Evolutionary conservation across 2,888 invertebrate species (phyloP), one percentile per base, ranked within the genome.

Genomic region (Phrixothrix hirtus): DNA sequence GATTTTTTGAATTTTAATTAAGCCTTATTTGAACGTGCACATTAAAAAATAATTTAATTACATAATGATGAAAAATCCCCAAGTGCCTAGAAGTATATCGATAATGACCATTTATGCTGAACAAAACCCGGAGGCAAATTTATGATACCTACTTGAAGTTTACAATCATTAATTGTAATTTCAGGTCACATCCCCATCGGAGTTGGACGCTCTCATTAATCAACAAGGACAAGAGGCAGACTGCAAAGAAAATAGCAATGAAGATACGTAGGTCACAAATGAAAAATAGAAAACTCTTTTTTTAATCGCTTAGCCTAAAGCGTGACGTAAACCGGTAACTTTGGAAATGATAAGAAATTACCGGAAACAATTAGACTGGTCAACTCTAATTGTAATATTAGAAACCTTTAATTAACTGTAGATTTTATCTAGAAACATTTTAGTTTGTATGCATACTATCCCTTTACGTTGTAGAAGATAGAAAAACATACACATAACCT

Each of bases 151-250:
- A 41, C 30, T 39, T 27, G 6, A 3, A 35, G 31, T 35, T 47
- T 39, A 48, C 41, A 29, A 29, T 21, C 15, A 11, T 32, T 41
- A 17, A 39, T 36, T 50, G 34, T 59, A 34, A 25, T 78, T 55
- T 56, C 68, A 74, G 72, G 74, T 83, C 2, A 78, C 81, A 21
- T 82, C 82, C 42, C 79, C 80, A 1, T 80, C 80, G 17, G 83
- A 85, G 64, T 72, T 81, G 47, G 83, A 84, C 66, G 77, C 79
- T 30, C 76, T 84, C 45, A 81, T 83, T 55, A 82, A 80, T 52
- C 48, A 55, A 14, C 43, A 45, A 31, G 49, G 39, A 27, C 54
- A 49, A 15, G 54, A 47, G 4, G 29, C 17, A 4, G 54, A 55
- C 6, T 55, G 54, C 36, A 57, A 55, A 49, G 56, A 59, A 32